phyloP scores from a whole-genome alignment of 2,113 vertebrate species.

The Melospiza melodia region DNA sequence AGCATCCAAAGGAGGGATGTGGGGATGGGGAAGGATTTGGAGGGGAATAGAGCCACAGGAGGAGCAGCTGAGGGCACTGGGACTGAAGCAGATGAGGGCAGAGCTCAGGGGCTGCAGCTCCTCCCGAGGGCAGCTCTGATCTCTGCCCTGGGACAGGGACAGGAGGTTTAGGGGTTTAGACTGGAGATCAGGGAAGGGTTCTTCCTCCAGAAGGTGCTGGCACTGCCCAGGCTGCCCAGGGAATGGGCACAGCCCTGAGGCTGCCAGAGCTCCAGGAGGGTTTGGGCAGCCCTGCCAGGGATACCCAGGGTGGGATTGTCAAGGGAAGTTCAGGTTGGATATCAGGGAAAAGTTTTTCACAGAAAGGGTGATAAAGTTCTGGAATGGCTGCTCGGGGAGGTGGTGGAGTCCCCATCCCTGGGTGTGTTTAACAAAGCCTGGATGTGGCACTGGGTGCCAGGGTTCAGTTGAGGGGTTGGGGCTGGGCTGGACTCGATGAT shows the following conservation, averaged over 20 bases:
- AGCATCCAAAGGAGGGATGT: not conserved
- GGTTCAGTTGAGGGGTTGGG: no score
- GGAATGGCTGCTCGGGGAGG: no score
- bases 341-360: no score
- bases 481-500: no score
- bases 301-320: not conserved
- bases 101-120: not conserved
- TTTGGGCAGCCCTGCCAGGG: not conserved
- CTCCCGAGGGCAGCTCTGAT: rapidly evolving
- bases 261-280: not conserved
- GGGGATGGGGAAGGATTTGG: not conserved
- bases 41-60: not conserved
- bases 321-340: no score
- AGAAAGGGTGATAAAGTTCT: no score
- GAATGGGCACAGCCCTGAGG: not conserved
- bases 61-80: not conserved
- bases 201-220: not conserved
- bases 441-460: no score
- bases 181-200: rapidly evolving
- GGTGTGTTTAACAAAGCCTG: no score
- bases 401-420: no score
- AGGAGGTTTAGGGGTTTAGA: rapidly evolving
- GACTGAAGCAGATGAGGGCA: not conserved
- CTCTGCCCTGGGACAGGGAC: not conserved
- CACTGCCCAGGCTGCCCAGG: not conserved